Percentiles rank a stretch among this genome's conserved stretches.
phyloP scores from a whole-genome alignment of 2,113 vertebrate genomes.

The Struthio camelus region DNA sequence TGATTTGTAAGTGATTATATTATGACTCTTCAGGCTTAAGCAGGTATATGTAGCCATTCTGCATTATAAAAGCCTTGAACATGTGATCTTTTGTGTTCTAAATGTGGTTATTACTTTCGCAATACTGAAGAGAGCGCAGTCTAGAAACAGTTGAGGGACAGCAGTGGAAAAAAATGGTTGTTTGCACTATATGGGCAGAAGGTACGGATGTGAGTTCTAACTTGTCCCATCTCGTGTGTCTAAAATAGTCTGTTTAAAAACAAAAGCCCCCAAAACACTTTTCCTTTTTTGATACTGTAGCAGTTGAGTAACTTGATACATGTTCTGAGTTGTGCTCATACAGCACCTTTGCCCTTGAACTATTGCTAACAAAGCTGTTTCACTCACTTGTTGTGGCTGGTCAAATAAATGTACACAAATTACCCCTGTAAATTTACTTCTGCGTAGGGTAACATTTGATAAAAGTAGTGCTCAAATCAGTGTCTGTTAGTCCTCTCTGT shows the following conservation, averaged over 20 bases:
- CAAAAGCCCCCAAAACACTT: accelerated
- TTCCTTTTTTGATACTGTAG: not conserved
- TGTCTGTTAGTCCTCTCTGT: not conserved
- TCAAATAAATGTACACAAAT: accelerated
- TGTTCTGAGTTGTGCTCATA: not conserved
- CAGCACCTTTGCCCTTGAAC: not conserved
- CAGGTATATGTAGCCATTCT: not conserved
- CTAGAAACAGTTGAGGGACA: not conserved
- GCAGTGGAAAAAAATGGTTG: no score
- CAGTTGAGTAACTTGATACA: accelerated
- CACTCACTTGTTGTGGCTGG: not conserved
- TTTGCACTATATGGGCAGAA: not conserved
- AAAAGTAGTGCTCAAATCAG: not conserved
- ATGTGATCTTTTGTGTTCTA: not conserved
- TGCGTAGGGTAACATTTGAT: not conserved
- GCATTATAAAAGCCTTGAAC: accelerated
- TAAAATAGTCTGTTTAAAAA: not conserved
- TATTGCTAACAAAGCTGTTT: not conserved
- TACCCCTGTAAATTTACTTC: not conserved
- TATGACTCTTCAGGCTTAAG: not conserved
- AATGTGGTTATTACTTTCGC: not conserved
- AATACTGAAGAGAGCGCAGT: accelerated
- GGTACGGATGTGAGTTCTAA: accelerated
- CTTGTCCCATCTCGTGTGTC: not conserved
- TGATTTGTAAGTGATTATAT: not conserved